A percentile compares a stretch with the other conserved stretches of the same genome.
These are phyloP conservation scores for Hoplias malabaricus DNA, from an alignment of 2,113 vertebrate species.

Conservation along the genomic window DNA sequence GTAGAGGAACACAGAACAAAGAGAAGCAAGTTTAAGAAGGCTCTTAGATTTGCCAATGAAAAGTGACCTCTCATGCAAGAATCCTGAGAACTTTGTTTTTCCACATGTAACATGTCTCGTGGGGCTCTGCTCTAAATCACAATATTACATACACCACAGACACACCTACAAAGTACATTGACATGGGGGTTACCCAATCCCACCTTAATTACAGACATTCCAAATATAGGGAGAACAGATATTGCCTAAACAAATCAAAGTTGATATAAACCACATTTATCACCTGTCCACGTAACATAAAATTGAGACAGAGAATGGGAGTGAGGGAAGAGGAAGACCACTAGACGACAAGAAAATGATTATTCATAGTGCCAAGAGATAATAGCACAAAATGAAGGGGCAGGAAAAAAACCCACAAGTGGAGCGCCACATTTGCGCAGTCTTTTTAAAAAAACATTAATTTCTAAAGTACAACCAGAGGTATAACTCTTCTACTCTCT, in stretches of 20 bases:
- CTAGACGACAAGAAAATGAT: neutral
- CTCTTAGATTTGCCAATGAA: slow-evolving; percentile 51
- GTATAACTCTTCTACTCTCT: slow-evolving; percentile 6
- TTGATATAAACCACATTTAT: neutral
- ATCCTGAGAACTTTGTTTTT: slow-evolving; percentile 69
- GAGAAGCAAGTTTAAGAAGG: neutral
- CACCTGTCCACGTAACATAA: neutral
- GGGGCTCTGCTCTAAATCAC: slow-evolving; percentile 62
- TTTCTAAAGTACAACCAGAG: slow-evolving; percentile 16
- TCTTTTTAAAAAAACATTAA: neutral
- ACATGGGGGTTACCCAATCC: neutral
- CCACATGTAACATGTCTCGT: slow-evolving; percentile 52
- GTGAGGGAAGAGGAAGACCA: neutral
- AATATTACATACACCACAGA: neutral
- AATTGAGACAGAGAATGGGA: neutral
- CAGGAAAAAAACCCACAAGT: neutral
- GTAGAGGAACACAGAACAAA: neutral
- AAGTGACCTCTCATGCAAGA: slow-evolving; percentile 56
- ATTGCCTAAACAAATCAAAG: slow-evolving; percentile 1
- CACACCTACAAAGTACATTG: neutral
- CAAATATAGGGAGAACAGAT: neutral
- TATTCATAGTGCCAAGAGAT: slow-evolving; percentile 4
- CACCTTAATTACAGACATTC: neutral
- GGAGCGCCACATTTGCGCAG: neutral
- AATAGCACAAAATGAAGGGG: neutral